Evolutionary conservation across 2,113 vertebrate genomes (phyloP).

Genomic region (Esox niger): DNA sequence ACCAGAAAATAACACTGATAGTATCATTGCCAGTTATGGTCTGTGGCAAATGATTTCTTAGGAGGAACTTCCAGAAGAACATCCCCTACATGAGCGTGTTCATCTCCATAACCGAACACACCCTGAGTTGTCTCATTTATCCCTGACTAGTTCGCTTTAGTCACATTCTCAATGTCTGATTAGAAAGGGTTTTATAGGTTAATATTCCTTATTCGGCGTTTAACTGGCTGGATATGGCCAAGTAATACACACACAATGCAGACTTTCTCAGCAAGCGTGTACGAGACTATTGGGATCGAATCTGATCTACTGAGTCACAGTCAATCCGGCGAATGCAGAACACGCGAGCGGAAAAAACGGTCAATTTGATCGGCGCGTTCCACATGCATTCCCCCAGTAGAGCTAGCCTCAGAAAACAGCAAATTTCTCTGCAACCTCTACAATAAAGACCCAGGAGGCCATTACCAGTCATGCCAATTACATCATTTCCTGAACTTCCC

Average conservation of each 20-base stretch:
- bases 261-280: constrained; percentile 25
- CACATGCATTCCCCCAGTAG: not conserved
- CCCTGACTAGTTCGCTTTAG: not conserved
- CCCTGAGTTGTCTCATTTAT: constrained; percentile 38
- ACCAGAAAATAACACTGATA: constrained; percentile 62
- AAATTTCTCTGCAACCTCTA: constrained; percentile 7
- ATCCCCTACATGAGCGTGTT: constrained; percentile 67
- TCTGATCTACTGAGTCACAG: not conserved
- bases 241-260: constrained; percentile 22
- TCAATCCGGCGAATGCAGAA: not conserved
- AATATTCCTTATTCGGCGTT: too few relatives aligned
- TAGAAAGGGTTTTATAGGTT: not conserved
- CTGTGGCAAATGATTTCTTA: constrained; percentile 64
- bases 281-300: not conserved
- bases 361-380: too few relatives aligned
- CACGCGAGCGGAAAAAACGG: too few relatives aligned
- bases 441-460: not conserved
- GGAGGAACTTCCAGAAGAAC: constrained; percentile 65
- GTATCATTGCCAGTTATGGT: constrained; percentile 56
- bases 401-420: not conserved
- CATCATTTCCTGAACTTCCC: not conserved
- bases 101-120: constrained; percentile 56
- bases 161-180: not conserved
- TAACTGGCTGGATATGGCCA: too few relatives aligned
- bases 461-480: not conserved